These are phyloP conservation scores for Amblyornis subalaris DNA, from an alignment of 2,113 vertebrate genomes.

Conservation along the genomic window DNA sequence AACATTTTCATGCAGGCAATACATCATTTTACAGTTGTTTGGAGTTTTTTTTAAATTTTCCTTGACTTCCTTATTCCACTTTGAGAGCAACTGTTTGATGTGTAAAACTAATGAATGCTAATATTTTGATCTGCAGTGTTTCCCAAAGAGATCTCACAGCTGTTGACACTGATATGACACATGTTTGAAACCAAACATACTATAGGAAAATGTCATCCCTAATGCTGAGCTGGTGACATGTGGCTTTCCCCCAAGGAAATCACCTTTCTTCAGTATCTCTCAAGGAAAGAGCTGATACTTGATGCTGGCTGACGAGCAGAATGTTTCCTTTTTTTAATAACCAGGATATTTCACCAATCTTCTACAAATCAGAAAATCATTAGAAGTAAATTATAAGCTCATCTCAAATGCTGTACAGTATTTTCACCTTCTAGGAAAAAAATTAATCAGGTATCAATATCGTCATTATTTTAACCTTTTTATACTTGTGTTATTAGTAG, in stretches of 20 bases:
- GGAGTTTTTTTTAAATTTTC: neutral
- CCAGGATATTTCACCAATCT: neutral
- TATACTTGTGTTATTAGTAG: neutral
- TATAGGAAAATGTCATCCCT: neutral
- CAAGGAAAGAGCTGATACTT: neutral
- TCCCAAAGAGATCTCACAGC: neutral
- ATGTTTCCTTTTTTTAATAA: neutral
- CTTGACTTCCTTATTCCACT: neutral
- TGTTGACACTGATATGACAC: neutral
- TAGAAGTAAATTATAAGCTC: neutral
- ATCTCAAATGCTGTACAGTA: neutral
- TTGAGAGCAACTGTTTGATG: neutral
- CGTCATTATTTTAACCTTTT: neutral
- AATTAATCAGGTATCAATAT: neutral
- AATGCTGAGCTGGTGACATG: neutral
- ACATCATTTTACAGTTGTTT: neutral
- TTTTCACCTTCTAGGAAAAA: neutral
- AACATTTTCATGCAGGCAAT: neutral
- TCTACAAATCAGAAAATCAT: neutral
- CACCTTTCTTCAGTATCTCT: accelerated
- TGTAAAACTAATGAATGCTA: neutral
- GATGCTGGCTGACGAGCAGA: neutral
- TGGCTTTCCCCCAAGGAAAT: neutral
- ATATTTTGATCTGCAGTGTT: constrained; percentile 13
- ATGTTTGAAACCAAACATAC: neutral